Percentiles rank a stretch among this genome's conserved stretches.
phyloP scores from a whole-genome alignment of 1,140 invertebrate genomes.

The Caenorhabditis remanei region DNA sequence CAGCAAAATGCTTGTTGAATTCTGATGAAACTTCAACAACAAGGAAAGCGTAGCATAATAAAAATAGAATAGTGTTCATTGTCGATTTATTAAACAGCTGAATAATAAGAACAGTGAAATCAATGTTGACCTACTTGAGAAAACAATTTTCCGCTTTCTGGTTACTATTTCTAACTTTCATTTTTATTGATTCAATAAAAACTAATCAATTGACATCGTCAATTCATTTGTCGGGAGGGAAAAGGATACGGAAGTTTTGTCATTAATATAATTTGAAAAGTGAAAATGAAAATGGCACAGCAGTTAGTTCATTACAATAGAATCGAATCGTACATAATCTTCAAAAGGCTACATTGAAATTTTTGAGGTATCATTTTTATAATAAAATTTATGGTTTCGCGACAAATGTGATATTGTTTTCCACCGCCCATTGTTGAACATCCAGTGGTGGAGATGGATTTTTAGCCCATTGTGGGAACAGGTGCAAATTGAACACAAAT shows the following conservation, averaged over 20 bases:
- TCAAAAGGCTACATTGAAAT: not conserved
- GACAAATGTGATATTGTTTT: conserved; percentile 31
- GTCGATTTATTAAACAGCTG: not conserved
- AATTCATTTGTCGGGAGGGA: conserved; percentile 15
- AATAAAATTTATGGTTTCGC: not conserved
- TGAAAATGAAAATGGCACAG: not conserved
- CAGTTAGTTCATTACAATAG: not conserved
- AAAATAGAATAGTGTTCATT: not conserved
- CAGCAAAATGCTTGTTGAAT: conserved; percentile 66
- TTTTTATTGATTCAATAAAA: conserved; percentile 54
- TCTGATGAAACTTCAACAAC: not conserved
- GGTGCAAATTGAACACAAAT: conserved; percentile 74
- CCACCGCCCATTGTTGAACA: conserved; percentile 22
- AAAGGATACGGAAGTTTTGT: not conserved
- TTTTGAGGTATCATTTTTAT: not conserved
- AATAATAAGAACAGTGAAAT: conserved; percentile 23
- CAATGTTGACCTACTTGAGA: conserved; percentile 31
- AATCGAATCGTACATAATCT: conserved; percentile 3
- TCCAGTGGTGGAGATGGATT: conserved; percentile 37
- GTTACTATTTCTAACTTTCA: conserved; percentile 28
- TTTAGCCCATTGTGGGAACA: conserved; percentile 73
- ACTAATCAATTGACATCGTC: conserved; percentile 49
- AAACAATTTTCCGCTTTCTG: not conserved
- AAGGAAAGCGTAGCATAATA: not conserved
- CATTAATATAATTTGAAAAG: not conserved